phyloP scores from a whole-genome alignment of 37 sponge, comb jelly and placozoan genomes.

The Mnemiopsis leidyi region DNA sequence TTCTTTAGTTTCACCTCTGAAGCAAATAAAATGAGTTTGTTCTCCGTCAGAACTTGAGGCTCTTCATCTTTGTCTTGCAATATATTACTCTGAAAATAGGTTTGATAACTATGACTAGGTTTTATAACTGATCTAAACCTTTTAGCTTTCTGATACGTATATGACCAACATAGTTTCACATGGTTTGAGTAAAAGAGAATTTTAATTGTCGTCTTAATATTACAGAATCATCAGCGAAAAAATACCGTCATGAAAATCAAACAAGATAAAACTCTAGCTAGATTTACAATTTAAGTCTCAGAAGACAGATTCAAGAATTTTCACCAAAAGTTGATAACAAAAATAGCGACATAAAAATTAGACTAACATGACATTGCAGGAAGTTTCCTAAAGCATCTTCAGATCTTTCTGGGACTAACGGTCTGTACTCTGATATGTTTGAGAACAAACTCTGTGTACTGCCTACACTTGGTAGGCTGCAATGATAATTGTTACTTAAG shows the following conservation, averaged over 20 bases:
- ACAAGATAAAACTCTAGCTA: not conserved
- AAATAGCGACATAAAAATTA: not conserved
- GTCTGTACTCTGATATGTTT: constrained; percentile 10
- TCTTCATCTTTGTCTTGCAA: constrained; percentile 30
- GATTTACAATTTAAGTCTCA: too few relatives aligned
- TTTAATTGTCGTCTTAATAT: too few relatives aligned
- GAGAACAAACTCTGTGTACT: constrained; percentile 37
- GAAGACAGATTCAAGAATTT: too few relatives aligned
- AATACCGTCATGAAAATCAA: not conserved
- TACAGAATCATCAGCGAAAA: too few relatives aligned
- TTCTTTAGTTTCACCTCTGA: not conserved
- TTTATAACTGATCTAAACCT: too few relatives aligned
- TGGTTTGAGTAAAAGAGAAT: too few relatives aligned
- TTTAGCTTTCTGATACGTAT: too few relatives aligned
- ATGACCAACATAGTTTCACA: too few relatives aligned
- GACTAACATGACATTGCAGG: constrained; percentile 18
- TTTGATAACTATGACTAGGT: too few relatives aligned
- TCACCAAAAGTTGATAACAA: not conserved
- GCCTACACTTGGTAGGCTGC: constrained; percentile 27
- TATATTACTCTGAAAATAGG: not conserved
- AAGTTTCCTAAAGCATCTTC: not conserved
- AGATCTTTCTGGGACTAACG: not conserved
- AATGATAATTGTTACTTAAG: not conserved
- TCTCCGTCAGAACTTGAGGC: not conserved
- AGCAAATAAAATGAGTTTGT: not conserved